A percentile compares a stretch with the other conserved stretches of the same genome.
These are phyloP conservation scores for Dicrurus megarhynchus DNA, from an alignment of 2,113 vertebrate species.

Conservation along the genomic window DNA sequence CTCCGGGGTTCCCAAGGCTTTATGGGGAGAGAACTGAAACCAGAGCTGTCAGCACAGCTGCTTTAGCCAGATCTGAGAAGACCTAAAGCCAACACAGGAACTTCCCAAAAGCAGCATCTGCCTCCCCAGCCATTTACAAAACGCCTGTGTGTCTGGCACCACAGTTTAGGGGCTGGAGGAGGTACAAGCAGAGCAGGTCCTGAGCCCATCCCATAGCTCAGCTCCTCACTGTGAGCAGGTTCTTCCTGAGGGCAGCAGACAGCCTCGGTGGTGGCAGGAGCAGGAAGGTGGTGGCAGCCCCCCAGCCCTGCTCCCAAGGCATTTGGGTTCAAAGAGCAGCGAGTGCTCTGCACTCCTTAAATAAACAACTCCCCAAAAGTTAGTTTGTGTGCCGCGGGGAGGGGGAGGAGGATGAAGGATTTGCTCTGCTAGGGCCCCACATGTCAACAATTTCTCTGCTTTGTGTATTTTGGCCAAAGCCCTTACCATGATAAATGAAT, in stretches of 20 bases:
- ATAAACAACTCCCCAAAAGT: conserved; percentile 84
- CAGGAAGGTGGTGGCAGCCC: conserved; percentile 78
- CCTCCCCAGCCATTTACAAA: not conserved
- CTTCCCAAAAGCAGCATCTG: not conserved
- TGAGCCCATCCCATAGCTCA: rapidly evolving
- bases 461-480: conserved; percentile 97
- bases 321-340: conserved; percentile 70
- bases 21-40: not conserved
- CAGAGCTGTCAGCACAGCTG: not conserved
- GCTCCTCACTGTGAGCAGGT: not conserved
- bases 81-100: not conserved
- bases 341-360: conserved; percentile 83
- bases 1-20: not conserved
- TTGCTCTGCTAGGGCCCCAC: conserved; percentile 85
- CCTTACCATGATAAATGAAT: conserved; percentile 95
- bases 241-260: conserved; percentile 3
- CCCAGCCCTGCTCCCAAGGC: conserved; percentile 72
- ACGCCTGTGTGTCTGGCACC: rapidly evolving
- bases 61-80: not conserved
- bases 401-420: conserved; percentile 81
- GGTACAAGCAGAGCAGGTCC: not conserved
- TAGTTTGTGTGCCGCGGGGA: conserved; percentile 76
- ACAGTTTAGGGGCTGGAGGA: rapidly evolving
- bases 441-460: conserved; percentile 99
- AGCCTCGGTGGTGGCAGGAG: conserved; percentile 62